Evolutionary conservation across 2,797 vertebrate species (phyloP).

Genomic region (Xiphorhynchus erythropygius): DNA sequence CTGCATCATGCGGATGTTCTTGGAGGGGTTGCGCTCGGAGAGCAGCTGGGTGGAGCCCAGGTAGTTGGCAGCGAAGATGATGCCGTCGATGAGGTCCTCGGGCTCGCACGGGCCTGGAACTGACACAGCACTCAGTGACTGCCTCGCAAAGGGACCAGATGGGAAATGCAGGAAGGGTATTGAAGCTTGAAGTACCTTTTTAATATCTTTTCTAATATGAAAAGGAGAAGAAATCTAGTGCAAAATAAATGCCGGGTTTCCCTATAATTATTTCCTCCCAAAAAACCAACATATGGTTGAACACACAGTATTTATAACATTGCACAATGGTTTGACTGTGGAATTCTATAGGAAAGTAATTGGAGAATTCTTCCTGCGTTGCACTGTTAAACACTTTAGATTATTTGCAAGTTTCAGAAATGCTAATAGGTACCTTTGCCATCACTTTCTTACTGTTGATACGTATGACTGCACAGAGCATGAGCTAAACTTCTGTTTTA

Average conservation of each 20-base stretch:
- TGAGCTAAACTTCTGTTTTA: neutral
- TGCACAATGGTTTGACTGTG: neutral
- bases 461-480: neutral
- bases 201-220: neutral
- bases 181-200: neutral
- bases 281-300: fast-evolving
- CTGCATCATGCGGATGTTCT: constrained; percentile 99
- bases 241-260: neutral
- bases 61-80: constrained; percentile 99
- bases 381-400: neutral
- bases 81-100: constrained; percentile 97
- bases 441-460: neutral
- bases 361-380: neutral
- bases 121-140: constrained; percentile 65
- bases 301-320: neutral
- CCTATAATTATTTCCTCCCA: neutral
- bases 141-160: neutral
- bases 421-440: neutral
- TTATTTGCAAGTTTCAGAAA: neutral
- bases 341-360: neutral
- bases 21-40: constrained; percentile 96
- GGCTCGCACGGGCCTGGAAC: constrained; percentile 98
- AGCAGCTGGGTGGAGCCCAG: constrained; percentile 98
- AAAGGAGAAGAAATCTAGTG: neutral
- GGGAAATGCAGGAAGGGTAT: neutral